Percentiles rank a stretch among this genome's conserved stretches.
phyloP scores from a whole-genome alignment of 2,797 vertebrate species.

The Holocentrus rufus region DNA sequence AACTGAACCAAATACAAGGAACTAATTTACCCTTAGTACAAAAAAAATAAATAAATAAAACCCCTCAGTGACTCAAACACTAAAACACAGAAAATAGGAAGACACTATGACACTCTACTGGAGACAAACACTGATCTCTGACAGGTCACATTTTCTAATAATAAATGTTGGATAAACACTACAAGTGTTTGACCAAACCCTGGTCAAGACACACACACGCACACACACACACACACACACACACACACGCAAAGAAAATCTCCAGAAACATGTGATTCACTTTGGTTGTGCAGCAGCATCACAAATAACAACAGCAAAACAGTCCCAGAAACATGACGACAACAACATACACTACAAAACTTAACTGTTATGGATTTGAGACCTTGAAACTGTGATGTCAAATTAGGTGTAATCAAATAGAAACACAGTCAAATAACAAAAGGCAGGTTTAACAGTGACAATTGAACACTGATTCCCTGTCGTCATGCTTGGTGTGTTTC shows the following conservation, averaged over 20 bases:
- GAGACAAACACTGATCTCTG: conserved; percentile 22
- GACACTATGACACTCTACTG: conserved; percentile 19
- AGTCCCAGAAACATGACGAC: conserved; percentile 26
- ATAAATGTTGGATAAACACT: conserved; percentile 48
- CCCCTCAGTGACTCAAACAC: conserved; percentile 14
- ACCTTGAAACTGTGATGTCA: conserved; percentile 17
- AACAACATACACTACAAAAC: conserved; percentile 3
- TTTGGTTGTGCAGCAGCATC: conserved; percentile 58
- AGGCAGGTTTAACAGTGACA: conserved; percentile 14
- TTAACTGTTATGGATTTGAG: conserved; percentile 5
- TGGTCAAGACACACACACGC: neutral
- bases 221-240: neutral
- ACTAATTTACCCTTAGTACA: conserved; percentile 27
- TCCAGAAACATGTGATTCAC: conserved; percentile 25
- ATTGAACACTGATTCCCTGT: neutral
- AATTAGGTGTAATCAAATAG: neutral
- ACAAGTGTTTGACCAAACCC: conserved; percentile 17
- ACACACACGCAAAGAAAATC: neutral
- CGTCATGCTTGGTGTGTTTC: neutral
- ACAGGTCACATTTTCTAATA: conserved; percentile 17
- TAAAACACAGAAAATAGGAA: conserved; percentile 24
- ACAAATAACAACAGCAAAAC: conserved; percentile 23
- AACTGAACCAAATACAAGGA: conserved; percentile 26
- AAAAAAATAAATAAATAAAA: conserved; percentile 26
- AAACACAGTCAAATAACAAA: conserved; percentile 28